A percentile compares a stretch with the other conserved stretches of the same genome.
Conservation (phyloP, 2,113 vertebrate genomes). For the Sardina pilchardus region DNA sequence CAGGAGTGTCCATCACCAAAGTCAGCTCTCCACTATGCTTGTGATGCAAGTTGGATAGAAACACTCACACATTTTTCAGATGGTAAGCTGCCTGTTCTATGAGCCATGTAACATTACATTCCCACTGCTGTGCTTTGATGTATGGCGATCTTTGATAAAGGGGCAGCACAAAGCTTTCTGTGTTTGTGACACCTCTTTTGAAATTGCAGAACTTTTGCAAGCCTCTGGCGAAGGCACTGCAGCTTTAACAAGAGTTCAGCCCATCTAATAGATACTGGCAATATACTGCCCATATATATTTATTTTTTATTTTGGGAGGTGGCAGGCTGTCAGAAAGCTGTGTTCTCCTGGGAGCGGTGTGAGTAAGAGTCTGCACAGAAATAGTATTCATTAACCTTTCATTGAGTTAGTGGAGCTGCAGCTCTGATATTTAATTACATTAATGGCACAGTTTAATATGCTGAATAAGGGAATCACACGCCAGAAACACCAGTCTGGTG, state of each 20-base stretch:
- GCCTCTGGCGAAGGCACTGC: background rate
- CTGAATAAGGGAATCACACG: slow-evolving; percentile 11
- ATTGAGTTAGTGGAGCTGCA: slow-evolving; percentile 36
- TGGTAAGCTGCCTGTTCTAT: background rate
- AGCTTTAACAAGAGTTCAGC: background rate
- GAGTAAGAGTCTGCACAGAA: slow-evolving; percentile 29
- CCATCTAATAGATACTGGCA: slow-evolving; percentile 1
- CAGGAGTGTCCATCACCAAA: no score
- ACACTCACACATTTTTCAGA: background rate
- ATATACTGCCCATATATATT: no score
- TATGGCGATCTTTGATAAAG: no score
- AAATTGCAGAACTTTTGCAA: background rate
- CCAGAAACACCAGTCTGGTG: background rate
- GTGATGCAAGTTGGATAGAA: background rate
- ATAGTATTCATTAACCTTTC: slow-evolving; percentile 52
- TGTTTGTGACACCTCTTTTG: background rate
- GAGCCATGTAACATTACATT: background rate
- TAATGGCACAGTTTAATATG: slow-evolving; percentile 30
- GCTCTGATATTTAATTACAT: slow-evolving; percentile 38
- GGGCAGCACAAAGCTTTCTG: background rate
- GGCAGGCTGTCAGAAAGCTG: slow-evolving; percentile 7
- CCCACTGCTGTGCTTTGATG: no score
- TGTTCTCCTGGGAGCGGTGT: slow-evolving; percentile 29
- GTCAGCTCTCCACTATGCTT: no score
- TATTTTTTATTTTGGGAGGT: slow-evolving; percentile 39